Evolutionary conservation across 2,797 vertebrate genomes (phyloP), one percentile per base, ranked within the genome.

Genomic region (Rhynchonycteris naso): DNA sequence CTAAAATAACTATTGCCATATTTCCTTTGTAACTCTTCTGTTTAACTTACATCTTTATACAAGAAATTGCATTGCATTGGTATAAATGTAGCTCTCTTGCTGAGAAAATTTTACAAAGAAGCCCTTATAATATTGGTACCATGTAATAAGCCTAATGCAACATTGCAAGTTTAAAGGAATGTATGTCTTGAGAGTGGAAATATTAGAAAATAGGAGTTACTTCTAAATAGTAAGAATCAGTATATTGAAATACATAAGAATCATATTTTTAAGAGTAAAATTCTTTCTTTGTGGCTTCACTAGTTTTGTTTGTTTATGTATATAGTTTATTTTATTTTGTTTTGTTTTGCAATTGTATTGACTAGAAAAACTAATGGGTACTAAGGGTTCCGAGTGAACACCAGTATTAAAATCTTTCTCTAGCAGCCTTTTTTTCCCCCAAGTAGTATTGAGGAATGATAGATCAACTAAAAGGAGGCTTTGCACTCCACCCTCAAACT

Each of bases 231-330:
- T 93, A 50, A 76, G 38, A 91, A 78, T 65, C 35, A 24, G 26
- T 81, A 63, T n/a, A 50, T 0, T 84, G 26, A 95, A 71, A 71
- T 75, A 88, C 7, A 8, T 56, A 71, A 91, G 1, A 2, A 47
- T 93, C 81, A 74, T 66, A 35, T 91, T 38, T 83, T 86, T 71
- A 85, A 90, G 76, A 50, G 9, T 68, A 74, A 65, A 72, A 66
- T 43, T 76, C 24, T 18, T 83, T 90, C 16, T 50, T 80, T 96
- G 13, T 88, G 13, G 12, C 1, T 58, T 26, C 6, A 28, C 6
- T 35, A 26, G 24, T 21, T 71, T 47, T 47, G 3, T 35, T 3
- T 84, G 13, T 58, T 18, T 86, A 24, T 84, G 12, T 71, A 9
- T n/a, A 1, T 93, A 14, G 4, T 58, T 28, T 69, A 12, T 50